phyloP scores from a whole-genome alignment of 1,140 invertebrate species.

The Drosophila truncata region DNA sequence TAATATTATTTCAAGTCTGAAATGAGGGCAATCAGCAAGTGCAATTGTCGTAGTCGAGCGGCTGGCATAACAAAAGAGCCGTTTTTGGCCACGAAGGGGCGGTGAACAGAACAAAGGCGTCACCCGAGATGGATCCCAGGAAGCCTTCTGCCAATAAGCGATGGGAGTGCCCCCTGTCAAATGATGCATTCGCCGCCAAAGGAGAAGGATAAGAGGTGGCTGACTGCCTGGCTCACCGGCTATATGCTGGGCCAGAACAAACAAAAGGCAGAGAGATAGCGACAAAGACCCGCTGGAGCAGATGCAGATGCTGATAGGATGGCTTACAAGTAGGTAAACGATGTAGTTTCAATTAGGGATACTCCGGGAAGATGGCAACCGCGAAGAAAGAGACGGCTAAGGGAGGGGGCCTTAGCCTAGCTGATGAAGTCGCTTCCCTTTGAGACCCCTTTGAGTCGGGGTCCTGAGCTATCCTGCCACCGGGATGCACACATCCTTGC shows the following conservation, averaged over 20 bases:
- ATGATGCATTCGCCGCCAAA: conserved; percentile 31
- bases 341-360: conserved; percentile 73
- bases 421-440: conserved; percentile 27
- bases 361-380: conserved; percentile 37
- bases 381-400: conserved; percentile 3
- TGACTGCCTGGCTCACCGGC: conserved; percentile 7
- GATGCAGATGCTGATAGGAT: conserved; percentile 56
- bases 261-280: conserved; percentile 60
- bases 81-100: conserved; percentile 47
- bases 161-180: conserved; percentile 35
- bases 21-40: conserved; percentile 82
- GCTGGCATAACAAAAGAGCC: conserved; percentile 79
- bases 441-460: conserved; percentile 8
- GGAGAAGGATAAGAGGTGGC: conserved; percentile 24
- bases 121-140: conserved; percentile 40
- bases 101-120: conserved; percentile 50
- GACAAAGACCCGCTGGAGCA: conserved; percentile 44
- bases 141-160: conserved; percentile 44
- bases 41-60: conserved; percentile 76
- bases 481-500: conserved; percentile 36
- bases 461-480: conserved; percentile 21
- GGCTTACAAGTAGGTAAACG: conserved; percentile 72
- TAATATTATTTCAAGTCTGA: conserved; percentile 84
- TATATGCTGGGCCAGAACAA: conserved; percentile 62
- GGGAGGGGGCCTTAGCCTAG: not conserved